Evolutionary conservation across 2,797 vertebrate species (phyloP).

Genomic region (Danio aesculapii): DNA sequence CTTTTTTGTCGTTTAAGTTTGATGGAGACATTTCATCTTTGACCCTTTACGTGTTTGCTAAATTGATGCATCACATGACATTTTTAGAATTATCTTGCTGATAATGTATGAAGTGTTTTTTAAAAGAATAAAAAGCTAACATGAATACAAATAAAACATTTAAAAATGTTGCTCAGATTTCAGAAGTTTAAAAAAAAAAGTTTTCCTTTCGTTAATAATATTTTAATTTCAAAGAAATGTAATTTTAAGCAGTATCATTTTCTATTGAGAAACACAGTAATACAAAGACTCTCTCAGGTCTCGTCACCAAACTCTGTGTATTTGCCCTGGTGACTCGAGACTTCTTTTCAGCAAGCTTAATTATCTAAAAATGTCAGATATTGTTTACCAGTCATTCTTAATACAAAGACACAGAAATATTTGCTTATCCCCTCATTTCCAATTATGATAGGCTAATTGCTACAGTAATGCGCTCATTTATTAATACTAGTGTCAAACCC

Average conservation of each 20-base stretch:
- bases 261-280: neutral
- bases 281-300: neutral
- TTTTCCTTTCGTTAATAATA: too few relatives aligned
- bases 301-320: neutral
- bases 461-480: slow-evolving; percentile 39
- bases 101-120: too few relatives aligned
- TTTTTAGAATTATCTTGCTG: too few relatives aligned
- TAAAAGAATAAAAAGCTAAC: too few relatives aligned
- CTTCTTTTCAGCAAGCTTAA: slow-evolving; percentile 50
- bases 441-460: slow-evolving; percentile 59
- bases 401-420: slow-evolving; percentile 27
- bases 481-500: slow-evolving; percentile 12
- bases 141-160: too few relatives aligned
- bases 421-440: slow-evolving; percentile 37
- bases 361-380: slow-evolving; percentile 53
- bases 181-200: too few relatives aligned
- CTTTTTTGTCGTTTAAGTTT: too few relatives aligned
- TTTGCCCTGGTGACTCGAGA: slow-evolving; percentile 44
- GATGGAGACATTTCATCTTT: too few relatives aligned
- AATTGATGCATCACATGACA: too few relatives aligned
- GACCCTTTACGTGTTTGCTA: too few relatives aligned
- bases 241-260: slow-evolving; percentile 4
- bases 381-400: slow-evolving; percentile 46
- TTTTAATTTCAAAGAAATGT: neutral
- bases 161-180: too few relatives aligned